Evolutionary conservation across 2,113 vertebrate genomes (phyloP).

Genomic region (Vulpes ferrilata): DNA sequence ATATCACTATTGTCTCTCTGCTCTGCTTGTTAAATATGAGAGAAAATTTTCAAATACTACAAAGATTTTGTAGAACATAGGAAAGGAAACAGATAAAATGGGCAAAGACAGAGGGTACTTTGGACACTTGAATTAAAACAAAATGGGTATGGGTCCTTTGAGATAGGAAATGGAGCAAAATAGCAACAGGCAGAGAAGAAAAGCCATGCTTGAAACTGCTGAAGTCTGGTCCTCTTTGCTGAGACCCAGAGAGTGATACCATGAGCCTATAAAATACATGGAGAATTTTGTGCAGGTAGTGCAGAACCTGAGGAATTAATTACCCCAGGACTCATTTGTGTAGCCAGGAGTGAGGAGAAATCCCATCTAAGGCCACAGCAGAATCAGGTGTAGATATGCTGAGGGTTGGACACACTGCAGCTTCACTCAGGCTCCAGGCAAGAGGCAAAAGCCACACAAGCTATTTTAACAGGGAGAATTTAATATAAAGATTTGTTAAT

Average conservation of each 20-base stretch:
- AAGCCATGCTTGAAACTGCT: neutral
- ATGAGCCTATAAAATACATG: neutral
- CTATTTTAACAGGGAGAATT: neutral
- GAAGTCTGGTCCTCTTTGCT: neutral
- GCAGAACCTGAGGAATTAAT: neutral
- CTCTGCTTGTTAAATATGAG: neutral
- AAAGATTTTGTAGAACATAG: neutral
- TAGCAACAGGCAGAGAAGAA: neutral
- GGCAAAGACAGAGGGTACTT: neutral
- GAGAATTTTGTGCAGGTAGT: neutral
- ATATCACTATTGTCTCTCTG: neutral
- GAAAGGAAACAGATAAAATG: neutral
- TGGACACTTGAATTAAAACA: neutral
- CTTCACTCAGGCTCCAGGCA: neutral
- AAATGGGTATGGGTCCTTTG: neutral
- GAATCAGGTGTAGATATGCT: neutral
- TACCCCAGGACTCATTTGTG: neutral
- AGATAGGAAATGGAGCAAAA: neutral
- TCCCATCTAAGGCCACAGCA: accelerated
- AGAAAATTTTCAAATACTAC: slow-evolving; percentile 9
- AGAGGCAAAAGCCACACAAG: neutral
- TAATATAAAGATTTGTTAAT: neutral
- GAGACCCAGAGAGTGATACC: neutral
- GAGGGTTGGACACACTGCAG: neutral
- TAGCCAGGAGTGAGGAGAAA: neutral